Conservation (phyloP, 2,888 invertebrate genomes). For the Volucella inflata region DNA sequence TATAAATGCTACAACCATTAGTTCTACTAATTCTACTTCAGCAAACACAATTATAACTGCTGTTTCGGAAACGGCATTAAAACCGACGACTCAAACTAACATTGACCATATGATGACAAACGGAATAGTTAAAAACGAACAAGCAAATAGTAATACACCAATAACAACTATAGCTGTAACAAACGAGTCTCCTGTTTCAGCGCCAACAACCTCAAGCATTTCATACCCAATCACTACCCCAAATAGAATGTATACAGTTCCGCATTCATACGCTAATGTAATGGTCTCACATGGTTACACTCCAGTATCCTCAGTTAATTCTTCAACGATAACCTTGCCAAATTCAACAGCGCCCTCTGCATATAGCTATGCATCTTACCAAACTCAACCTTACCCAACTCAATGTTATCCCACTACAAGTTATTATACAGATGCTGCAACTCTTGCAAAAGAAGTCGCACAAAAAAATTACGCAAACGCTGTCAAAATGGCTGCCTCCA, state of each 20-base stretch:
- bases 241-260: constrained; percentile 60
- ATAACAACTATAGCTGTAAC: constrained; percentile 59
- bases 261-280: constrained; percentile 67
- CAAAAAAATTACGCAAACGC: constrained; percentile 93
- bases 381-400: constrained; percentile 68
- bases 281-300: constrained; percentile 66
- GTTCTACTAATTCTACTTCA: constrained; percentile 65
- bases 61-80: constrained; percentile 36
- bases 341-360: constrained; percentile 74
- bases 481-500: constrained; percentile 86
- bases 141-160: constrained; percentile 44
- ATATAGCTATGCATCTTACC: constrained; percentile 74
- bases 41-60: constrained; percentile 48
- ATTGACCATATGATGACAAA: constrained; percentile 52
- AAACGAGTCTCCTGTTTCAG: constrained; percentile 39
- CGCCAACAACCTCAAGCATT: constrained; percentile 59
- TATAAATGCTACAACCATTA: constrained; percentile 40
- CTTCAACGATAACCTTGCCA: constrained; percentile 77
- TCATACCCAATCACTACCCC: constrained; percentile 59
- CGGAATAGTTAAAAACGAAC: constrained; percentile 57
- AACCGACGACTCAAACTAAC: constrained; percentile 21
- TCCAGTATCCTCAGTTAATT: constrained; percentile 76
- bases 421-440: constrained; percentile 86
- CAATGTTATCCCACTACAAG: constrained; percentile 78
- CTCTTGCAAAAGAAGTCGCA: constrained; percentile 91